These are phyloP conservation scores for Xiphorhynchus elegans DNA, from an alignment of 2,113 vertebrate genomes.

Conservation along the genomic window DNA sequence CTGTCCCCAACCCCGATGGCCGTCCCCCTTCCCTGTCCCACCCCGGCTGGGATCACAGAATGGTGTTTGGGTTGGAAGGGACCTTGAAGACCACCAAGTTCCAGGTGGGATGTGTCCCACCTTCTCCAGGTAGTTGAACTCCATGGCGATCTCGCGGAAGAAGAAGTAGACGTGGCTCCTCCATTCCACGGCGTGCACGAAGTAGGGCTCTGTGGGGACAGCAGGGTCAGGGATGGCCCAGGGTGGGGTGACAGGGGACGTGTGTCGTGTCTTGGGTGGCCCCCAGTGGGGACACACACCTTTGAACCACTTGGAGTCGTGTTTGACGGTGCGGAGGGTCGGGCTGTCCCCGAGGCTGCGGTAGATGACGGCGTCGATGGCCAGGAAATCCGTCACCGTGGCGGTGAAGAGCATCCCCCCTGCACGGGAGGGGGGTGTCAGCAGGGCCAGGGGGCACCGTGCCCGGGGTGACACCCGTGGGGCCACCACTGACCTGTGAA, in stretches of 20 bases:
- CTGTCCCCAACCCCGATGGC: accelerated
- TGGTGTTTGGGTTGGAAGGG: neutral
- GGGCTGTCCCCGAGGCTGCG: constrained; percentile 91
- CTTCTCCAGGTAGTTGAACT: constrained; percentile 98
- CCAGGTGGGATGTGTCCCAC: constrained; percentile 45
- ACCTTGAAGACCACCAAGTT: accelerated
- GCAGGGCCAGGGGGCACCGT: accelerated
- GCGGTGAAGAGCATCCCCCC: constrained; percentile 95
- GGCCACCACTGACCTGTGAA: constrained; percentile 86
- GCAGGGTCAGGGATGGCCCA: neutral
- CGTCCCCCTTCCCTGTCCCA: accelerated
- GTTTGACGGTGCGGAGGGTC: constrained; percentile 92
- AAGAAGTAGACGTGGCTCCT: constrained; percentile 96
- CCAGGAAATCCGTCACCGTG: constrained; percentile 95
- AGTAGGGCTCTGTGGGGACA: constrained; percentile 83
- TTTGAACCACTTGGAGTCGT: constrained; percentile 98
- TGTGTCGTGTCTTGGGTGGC: accelerated
- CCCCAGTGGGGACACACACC: constrained; percentile 67
- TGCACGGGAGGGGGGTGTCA: constrained; percentile 13
- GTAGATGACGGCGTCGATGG: constrained; percentile 96
- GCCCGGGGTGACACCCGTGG: accelerated
- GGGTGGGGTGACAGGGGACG: accelerated
- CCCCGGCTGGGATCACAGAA: accelerated
- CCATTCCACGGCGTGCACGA: constrained; percentile 93
- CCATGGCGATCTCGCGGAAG: constrained; percentile 98